Conservation (phyloP, 2,113 vertebrate species). For the Paralichthys olivaceus region DNA sequence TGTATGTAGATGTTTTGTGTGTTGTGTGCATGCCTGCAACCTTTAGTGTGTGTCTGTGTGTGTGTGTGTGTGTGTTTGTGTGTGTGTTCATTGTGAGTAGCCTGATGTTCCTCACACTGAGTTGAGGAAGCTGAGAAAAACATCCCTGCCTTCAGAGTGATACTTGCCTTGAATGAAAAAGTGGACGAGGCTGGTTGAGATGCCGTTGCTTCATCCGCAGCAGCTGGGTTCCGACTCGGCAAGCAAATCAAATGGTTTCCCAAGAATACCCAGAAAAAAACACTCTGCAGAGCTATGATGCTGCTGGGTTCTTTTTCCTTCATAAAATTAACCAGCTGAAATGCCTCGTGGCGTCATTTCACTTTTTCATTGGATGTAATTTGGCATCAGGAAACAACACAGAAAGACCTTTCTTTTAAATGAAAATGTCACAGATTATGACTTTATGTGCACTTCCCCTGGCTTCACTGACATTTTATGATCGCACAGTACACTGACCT, state of each 20-base stretch:
- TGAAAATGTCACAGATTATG: neutral
- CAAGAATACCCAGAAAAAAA: neutral
- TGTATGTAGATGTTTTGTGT: constrained; percentile 15
- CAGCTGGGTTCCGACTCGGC: neutral
- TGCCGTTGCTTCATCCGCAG: constrained; percentile 6
- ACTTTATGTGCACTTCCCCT: neutral
- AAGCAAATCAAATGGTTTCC: constrained; percentile 26
- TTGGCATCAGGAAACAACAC: neutral
- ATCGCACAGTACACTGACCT: neutral
- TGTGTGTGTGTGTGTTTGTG: neutral
- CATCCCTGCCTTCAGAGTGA: constrained; percentile 16
- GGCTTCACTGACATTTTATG: neutral
- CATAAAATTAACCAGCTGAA: neutral
- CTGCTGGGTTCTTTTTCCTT: neutral
- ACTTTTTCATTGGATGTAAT: neutral
- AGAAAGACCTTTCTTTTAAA: neutral
- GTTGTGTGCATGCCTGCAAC: neutral
- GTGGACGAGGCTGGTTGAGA: constrained; percentile 8
- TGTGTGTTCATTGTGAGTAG: constrained; percentile 4
- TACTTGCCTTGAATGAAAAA: neutral
- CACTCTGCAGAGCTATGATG: neutral
- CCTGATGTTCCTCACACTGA: neutral
- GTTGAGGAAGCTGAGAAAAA: constrained; percentile 16
- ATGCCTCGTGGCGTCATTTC: neutral
- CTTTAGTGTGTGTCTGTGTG: constrained; percentile 4